Evolutionary conservation across 35 echinoderm and acorn worm genomes (phyloP).

Genomic region (Ophioderma brevispina): DNA sequence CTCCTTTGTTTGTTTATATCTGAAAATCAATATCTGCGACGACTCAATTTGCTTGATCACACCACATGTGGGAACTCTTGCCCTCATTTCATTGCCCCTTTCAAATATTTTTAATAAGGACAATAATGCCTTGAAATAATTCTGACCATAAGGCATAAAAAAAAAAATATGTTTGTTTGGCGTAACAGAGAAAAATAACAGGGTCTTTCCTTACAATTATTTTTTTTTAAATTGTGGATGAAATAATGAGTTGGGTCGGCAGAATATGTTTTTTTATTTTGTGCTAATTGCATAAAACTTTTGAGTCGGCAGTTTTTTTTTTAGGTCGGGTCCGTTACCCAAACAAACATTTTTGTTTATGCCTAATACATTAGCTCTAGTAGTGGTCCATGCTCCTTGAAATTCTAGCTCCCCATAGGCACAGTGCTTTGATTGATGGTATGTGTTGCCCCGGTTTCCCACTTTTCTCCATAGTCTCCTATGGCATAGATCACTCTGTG

Average conservation of each 20-base stretch:
- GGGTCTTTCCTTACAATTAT: neutral
- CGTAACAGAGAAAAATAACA: neutral
- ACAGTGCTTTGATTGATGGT: slow-evolving; percentile 21
- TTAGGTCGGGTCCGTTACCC: too few relatives aligned
- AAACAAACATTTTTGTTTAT: too few relatives aligned
- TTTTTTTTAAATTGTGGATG: neutral
- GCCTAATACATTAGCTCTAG: slow-evolving; percentile 66
- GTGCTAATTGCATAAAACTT: too few relatives aligned
- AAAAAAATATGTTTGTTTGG: too few relatives aligned
- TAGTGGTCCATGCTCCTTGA: slow-evolving; percentile 56
- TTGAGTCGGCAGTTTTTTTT: too few relatives aligned
- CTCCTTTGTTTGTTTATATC: too few relatives aligned
- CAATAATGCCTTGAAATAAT: neutral
- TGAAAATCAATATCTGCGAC: too few relatives aligned
- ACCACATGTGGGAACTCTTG: too few relatives aligned
- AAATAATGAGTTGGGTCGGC: too few relatives aligned
- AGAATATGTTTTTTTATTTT: too few relatives aligned
- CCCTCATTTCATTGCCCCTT: neutral
- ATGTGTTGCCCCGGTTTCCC: slow-evolving; percentile 46
- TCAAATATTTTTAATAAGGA: neutral
- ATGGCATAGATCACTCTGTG: slow-evolving; percentile 11
- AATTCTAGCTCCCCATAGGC: slow-evolving; percentile 80
- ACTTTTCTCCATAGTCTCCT: neutral
- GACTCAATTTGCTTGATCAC: too few relatives aligned
- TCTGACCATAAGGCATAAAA: neutral